Percentiles rank a stretch among this genome's conserved stretches.
phyloP scores from a whole-genome alignment of 2,797 vertebrate species.

The Diceros bicornis region DNA sequence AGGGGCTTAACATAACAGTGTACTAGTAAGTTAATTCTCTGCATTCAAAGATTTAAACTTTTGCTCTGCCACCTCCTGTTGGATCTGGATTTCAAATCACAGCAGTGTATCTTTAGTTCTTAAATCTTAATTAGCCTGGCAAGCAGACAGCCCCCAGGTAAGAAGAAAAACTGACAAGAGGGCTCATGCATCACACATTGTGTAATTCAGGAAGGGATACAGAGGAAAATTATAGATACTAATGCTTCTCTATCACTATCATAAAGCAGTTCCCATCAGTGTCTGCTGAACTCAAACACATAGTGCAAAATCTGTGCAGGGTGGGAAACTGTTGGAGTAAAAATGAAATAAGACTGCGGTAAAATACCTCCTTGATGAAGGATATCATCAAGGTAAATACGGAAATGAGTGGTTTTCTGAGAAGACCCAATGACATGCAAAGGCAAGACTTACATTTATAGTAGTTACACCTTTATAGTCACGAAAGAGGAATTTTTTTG shows the following conservation, averaged over 20 bases:
- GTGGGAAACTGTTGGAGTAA: conserved; percentile 13
- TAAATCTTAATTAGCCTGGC: conserved; percentile 87
- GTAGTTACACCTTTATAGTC: neutral
- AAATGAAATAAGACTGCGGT: neutral
- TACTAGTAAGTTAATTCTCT: conserved; percentile 83
- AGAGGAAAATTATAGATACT: conserved; percentile 53
- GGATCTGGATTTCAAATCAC: conserved; percentile 80
- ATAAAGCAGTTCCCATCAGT: neutral
- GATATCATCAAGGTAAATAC: neutral
- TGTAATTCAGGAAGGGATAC: conserved; percentile 67
- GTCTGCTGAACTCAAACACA: conserved; percentile 65
- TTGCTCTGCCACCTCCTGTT: conserved; percentile 77
- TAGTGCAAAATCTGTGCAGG: conserved; percentile 36
- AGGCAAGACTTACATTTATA: neutral
- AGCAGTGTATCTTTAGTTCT: conserved; percentile 74
- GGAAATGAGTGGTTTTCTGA: neutral
- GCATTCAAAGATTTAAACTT: conserved; percentile 84
- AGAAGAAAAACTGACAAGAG: conserved; percentile 67
- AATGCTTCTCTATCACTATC: conserved; percentile 57
- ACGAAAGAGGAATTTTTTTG: neutral
- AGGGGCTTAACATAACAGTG: conserved; percentile 83
- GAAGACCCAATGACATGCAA: conserved; percentile 18
- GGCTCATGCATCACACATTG: conserved; percentile 55
- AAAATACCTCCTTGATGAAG: conserved; percentile 21
- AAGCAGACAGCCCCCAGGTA: conserved; percentile 67